phyloP scores from a whole-genome alignment of 1,140 invertebrate species.

The Lordiphosa collinella region DNA sequence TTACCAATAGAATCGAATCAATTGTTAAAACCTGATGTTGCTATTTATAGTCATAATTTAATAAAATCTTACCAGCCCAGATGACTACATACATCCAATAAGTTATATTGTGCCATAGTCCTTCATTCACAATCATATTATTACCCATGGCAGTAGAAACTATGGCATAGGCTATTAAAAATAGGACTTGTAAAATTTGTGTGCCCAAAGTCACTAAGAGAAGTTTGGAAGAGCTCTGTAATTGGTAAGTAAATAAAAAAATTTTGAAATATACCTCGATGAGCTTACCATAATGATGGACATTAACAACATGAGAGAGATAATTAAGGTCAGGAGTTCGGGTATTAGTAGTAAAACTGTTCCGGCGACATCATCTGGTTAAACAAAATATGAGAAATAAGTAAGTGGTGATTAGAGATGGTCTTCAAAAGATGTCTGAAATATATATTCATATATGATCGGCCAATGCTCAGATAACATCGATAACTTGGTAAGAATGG shows the following conservation, averaged over 20 bases:
- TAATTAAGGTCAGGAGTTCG: not conserved
- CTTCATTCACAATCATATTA: constrained; percentile 19
- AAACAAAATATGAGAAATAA: not conserved
- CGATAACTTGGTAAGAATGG: no score
- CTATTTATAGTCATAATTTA: no score
- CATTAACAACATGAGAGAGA: constrained; percentile 2
- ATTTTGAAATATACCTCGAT: not conserved
- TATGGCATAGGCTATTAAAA: constrained; percentile 4
- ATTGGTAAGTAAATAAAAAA: not conserved
- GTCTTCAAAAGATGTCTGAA: no score
- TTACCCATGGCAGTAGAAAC: not conserved
- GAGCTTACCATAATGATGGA: constrained; percentile 11
- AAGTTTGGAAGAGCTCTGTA: constrained; percentile 2
- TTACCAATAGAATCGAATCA: no score
- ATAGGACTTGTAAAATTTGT: constrained; percentile 1
- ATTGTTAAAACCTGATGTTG: no score
- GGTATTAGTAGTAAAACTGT: constrained; percentile 14
- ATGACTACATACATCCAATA: constrained; percentile 10
- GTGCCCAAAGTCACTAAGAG: constrained; percentile 2
- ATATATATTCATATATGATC: no score
- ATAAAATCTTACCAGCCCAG: constrained; percentile 1
- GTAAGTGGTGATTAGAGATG: no score
- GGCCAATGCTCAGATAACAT: no score
- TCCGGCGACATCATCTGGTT: not conserved
- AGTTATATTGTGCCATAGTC: not conserved